phyloP scores from a whole-genome alignment of 2,888 invertebrate species.

The Pollenia labialis region DNA sequence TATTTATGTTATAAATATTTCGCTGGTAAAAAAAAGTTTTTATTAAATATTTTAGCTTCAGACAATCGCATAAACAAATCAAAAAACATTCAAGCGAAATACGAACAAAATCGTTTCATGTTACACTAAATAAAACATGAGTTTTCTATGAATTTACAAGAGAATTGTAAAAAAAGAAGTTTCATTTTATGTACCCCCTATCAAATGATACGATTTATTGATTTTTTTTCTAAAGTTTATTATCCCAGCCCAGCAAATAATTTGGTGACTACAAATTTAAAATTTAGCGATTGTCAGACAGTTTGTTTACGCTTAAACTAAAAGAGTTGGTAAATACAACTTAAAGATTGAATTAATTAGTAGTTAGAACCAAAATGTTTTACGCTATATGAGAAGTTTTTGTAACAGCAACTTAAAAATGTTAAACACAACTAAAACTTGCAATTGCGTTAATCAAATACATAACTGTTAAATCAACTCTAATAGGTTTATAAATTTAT shows the following conservation, averaged over 20 bases:
- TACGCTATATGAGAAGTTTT: too few relatives aligned
- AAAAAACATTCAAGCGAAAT: not conserved
- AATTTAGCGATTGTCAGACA: too few relatives aligned
- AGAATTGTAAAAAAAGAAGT: not conserved
- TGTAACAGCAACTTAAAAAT: too few relatives aligned
- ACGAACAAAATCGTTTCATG: conserved; percentile 19
- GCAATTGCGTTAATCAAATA: too few relatives aligned
- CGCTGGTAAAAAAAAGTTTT: not conserved
- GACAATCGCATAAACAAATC: conserved; percentile 28
- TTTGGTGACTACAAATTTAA: not conserved
- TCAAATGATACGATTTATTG: not conserved
- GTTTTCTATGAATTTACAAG: conserved; percentile 9
- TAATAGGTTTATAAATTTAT: too few relatives aligned
- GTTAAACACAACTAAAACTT: too few relatives aligned
- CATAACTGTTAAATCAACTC: too few relatives aligned
- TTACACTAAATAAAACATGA: conserved; percentile 52
- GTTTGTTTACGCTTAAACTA: too few relatives aligned
- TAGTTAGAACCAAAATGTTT: too few relatives aligned
- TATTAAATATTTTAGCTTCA: not conserved
- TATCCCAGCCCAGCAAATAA: not conserved
- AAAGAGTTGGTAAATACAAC: too few relatives aligned
- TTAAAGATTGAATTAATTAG: too few relatives aligned
- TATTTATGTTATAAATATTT: not conserved
- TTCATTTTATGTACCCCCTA: not conserved
- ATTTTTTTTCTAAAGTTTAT: not conserved